These are phyloP conservation scores for Conops quadrifasciatus DNA, from an alignment of 2,888 invertebrate genomes.

Conservation along the genomic window DNA sequence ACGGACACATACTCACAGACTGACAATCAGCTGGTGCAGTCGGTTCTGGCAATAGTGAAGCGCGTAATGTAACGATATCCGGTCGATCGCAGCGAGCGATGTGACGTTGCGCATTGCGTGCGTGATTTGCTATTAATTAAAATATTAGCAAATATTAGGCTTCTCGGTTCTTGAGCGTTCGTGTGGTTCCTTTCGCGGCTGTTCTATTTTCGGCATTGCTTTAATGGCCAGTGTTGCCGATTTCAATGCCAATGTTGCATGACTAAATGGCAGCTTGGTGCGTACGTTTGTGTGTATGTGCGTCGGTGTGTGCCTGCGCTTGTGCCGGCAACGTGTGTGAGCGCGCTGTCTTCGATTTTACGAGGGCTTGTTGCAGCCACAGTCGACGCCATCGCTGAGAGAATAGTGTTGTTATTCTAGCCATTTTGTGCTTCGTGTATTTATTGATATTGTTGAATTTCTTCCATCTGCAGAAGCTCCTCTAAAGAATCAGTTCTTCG, in stretches of 20 bases:
- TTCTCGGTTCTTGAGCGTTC: not conserved
- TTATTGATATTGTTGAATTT: not conserved
- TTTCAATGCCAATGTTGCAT: conserved; percentile 10
- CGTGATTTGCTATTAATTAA: conserved; percentile 4
- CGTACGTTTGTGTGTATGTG: not conserved
- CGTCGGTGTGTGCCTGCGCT: not conserved
- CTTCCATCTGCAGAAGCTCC: not conserved
- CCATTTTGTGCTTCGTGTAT: not conserved
- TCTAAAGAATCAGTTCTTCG: not conserved
- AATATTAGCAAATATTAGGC: not conserved
- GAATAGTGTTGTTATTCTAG: not conserved
- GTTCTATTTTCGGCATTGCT: not conserved
- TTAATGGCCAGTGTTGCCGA: no score
- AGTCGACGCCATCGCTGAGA: not conserved
- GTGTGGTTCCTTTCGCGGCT: not conserved
- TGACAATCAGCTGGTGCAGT: not conserved
- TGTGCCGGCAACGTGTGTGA: not conserved
- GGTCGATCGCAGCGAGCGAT: not conserved
- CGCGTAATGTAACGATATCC: not conserved
- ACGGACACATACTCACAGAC: not conserved
- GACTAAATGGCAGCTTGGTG: not conserved
- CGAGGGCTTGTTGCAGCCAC: not conserved
- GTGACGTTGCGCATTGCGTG: not conserved
- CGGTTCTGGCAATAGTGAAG: not conserved
- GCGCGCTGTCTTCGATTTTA: not conserved